These are phyloP conservation scores for Globicephala melas DNA, from an alignment of 2,113 vertebrate genomes.

Conservation along the genomic window DNA sequence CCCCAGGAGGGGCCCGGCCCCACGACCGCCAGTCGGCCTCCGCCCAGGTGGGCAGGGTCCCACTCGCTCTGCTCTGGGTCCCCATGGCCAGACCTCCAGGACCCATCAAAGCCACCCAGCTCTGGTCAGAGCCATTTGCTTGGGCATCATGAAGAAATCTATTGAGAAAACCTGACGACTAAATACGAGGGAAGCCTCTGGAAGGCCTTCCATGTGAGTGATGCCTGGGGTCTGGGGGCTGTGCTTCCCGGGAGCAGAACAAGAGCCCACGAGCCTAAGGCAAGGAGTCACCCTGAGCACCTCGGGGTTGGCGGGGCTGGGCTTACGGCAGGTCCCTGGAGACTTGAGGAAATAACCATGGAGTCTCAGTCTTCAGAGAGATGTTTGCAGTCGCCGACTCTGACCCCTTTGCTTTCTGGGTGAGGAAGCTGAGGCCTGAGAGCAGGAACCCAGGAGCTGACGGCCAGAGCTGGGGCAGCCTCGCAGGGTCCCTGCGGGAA, in stretches of 20 bases:
- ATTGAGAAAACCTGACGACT: not conserved
- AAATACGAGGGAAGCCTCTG: rapidly evolving
- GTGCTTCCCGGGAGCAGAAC: rapidly evolving
- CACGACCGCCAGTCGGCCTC: too few species aligned
- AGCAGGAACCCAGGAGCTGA: not conserved
- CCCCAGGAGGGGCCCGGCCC: not conserved
- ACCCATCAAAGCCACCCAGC: rapidly evolving
- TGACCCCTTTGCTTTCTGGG: rapidly evolving
- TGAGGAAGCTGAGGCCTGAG: not conserved
- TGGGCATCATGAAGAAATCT: rapidly evolving
- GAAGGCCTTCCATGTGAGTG: too few species aligned
- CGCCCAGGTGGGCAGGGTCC: rapidly evolving
- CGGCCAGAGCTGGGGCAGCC: not conserved
- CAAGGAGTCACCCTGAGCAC: rapidly evolving
- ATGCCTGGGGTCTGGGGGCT: not conserved
- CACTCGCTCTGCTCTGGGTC: rapidly evolving
- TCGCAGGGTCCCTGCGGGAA: not conserved
- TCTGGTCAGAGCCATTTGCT: not conserved
- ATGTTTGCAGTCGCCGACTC: rapidly evolving
- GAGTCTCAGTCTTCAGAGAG: too few species aligned
- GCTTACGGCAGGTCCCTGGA: too few species aligned
- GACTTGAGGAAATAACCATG: too few species aligned
- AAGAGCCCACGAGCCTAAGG: rapidly evolving
- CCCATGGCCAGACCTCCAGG: not conserved
- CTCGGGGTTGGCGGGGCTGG: too few species aligned